Percentiles rank a stretch among this genome's conserved stretches.
Conservation (phyloP, 2,888 invertebrate genomes). For the Pristionchus japonicus region DNA sequence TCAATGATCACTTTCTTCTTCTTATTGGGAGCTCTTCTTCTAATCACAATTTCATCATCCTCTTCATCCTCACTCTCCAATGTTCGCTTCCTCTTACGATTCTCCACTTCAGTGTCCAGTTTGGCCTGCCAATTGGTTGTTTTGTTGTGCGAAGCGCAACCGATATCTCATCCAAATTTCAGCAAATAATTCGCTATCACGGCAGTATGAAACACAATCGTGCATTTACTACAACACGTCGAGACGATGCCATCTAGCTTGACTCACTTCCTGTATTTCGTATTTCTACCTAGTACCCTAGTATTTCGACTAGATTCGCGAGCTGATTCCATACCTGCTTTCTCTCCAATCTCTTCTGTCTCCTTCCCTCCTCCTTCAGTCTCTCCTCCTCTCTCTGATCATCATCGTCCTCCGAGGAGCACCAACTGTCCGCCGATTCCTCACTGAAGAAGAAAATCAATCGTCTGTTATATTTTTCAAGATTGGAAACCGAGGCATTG, state of each 20-base stretch:
- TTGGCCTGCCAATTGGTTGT: background rate
- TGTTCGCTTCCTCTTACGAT: background rate
- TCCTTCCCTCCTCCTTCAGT: background rate
- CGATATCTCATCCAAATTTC: background rate
- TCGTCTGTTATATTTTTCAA: too few species aligned
- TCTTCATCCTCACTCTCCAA: constrained; percentile 36
- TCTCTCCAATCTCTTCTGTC: constrained; percentile 1
- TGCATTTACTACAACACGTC: too few species aligned
- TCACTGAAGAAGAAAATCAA: background rate
- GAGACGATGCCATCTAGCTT: too few species aligned
- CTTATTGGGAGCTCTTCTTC: background rate
- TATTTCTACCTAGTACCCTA: too few species aligned
- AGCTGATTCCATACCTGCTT: background rate
- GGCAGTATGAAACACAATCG: background rate
- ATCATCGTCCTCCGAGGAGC: constrained; percentile 29
- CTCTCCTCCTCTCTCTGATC: background rate
- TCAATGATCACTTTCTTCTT: background rate
- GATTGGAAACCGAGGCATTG: too few species aligned
- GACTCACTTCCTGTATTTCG: too few species aligned
- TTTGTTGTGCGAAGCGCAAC: background rate
- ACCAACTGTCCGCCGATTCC: background rate
- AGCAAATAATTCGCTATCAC: background rate
- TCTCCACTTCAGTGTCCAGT: background rate
- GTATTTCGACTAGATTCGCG: too few species aligned
- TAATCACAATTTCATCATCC: constrained; percentile 26